Evolutionary conservation across 2,888 invertebrate species (phyloP).

Genomic region (Druceiella hillmani): DNA sequence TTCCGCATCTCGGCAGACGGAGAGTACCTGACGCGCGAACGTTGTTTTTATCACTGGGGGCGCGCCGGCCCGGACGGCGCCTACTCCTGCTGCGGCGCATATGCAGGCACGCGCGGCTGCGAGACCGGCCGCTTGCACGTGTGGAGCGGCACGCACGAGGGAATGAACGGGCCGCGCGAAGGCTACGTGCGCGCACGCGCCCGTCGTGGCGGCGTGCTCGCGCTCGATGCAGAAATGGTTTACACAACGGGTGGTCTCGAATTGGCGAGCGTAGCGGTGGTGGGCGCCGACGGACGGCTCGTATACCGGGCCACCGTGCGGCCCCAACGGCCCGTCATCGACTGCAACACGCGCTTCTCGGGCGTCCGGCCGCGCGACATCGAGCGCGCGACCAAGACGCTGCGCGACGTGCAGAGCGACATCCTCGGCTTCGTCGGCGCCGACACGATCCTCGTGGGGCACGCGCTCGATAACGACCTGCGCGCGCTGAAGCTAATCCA

Average conservation of each 20-base stretch:
- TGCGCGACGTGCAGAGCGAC: conserved; percentile 80
- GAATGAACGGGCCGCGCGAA: conserved; percentile 67
- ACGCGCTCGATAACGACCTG: conserved; percentile 92
- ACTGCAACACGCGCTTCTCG: conserved; percentile 94
- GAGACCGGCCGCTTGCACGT: conserved; percentile 63
- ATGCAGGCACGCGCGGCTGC: conserved; percentile 57
- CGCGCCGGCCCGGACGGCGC: conserved; percentile 52
- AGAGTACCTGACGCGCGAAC: conserved; percentile 65
- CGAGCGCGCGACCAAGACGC: conserved; percentile 59
- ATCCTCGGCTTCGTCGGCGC: conserved; percentile 72
- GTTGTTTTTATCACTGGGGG: conserved; percentile 88
- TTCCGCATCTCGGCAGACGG: conserved; percentile 68
- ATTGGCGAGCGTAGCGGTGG: conserved; percentile 80
- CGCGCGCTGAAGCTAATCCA: conserved; percentile 82
- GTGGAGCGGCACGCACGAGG: conserved; percentile 66
- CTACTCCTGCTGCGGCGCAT: conserved; percentile 61
- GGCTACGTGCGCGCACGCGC: conserved; percentile 59
- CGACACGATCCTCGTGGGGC: conserved; percentile 90
- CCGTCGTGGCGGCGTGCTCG: conserved; percentile 60
- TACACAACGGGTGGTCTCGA: conserved; percentile 85
- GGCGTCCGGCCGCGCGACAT: conserved; percentile 68
- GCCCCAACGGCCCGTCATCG: conserved; percentile 78
- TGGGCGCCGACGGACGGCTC: conserved; percentile 64
- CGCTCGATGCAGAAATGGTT: conserved; percentile 97
- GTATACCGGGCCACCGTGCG: conserved; percentile 82